Conservation (phyloP, 2,888 invertebrate species). For the Tigriopus californicus region DNA sequence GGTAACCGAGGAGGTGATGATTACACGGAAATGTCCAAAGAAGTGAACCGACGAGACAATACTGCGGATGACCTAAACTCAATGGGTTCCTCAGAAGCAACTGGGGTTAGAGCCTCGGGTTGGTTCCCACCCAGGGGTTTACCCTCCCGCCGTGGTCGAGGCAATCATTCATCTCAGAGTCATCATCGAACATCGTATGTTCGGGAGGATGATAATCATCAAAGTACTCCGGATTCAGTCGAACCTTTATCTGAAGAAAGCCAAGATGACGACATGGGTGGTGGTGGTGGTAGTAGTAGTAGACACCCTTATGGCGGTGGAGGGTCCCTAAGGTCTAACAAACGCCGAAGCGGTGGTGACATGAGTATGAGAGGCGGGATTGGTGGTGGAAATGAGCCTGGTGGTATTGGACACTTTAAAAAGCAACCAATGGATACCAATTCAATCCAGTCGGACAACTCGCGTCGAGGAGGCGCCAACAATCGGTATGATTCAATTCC, state of each 20-base stretch:
- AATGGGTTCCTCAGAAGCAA: constrained; percentile 33
- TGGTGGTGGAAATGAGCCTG: constrained; percentile 19
- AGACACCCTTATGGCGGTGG: not conserved
- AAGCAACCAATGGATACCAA: constrained; percentile 24
- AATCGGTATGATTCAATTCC: constrained; percentile 13
- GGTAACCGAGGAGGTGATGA: not conserved
- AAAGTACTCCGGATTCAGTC: constrained; percentile 19
- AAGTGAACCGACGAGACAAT: constrained; percentile 27
- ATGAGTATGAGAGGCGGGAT: constrained; percentile 20
- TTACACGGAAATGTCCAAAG: not conserved
- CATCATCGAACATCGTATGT: constrained; percentile 36
- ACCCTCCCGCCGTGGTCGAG: constrained; percentile 67
- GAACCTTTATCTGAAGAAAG: constrained; percentile 22
- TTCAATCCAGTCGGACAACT: constrained; percentile 28
- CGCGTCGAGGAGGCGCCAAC: constrained; percentile 21
- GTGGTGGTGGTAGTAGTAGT: not conserved
- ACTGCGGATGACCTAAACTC: not conserved
- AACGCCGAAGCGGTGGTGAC: constrained; percentile 25
- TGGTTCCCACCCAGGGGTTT: constrained; percentile 72
- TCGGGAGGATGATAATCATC: constrained; percentile 44
- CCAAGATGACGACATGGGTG: constrained; percentile 19
- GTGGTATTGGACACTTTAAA: constrained; percentile 24
- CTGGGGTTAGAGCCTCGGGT: constrained; percentile 40
- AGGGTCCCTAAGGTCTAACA: constrained; percentile 18
- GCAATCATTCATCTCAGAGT: constrained; percentile 33